Evolutionary conservation across 2,888 invertebrate genomes (phyloP).

Genomic region (Troides helena): DNA sequence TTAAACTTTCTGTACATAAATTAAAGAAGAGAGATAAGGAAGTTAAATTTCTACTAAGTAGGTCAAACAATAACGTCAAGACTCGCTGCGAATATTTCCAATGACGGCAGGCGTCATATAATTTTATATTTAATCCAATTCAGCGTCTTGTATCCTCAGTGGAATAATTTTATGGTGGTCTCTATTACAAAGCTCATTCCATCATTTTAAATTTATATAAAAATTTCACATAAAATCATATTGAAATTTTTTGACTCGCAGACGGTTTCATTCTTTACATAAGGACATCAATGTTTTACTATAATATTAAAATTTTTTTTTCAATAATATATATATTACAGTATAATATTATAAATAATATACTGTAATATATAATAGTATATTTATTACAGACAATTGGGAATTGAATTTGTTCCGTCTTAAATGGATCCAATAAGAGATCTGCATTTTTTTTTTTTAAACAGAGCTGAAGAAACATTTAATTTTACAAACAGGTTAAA

Average conservation of each 20-base stretch:
- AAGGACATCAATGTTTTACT: background rate
- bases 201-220: slow-evolving; percentile 1
- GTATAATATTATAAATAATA: no score
- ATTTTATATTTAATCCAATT: slow-evolving; percentile 30
- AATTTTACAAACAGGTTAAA: no score
- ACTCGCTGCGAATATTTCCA: slow-evolving; percentile 19
- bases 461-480: no score
- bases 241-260: background rate
- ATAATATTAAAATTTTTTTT: background rate
- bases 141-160: slow-evolving; percentile 24
- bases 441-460: no score
- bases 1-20: background rate
- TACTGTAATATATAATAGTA: background rate
- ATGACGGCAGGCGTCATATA: slow-evolving; percentile 21
- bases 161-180: slow-evolving; percentile 21
- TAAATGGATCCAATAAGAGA: no score
- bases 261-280: background rate
- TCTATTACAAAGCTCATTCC: slow-evolving; percentile 7
- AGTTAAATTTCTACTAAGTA: slow-evolving; percentile 18
- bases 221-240: background rate
- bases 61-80: slow-evolving; percentile 27
- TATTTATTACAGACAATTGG: background rate
- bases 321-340: background rate
- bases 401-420: no score
- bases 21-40: background rate